A percentile compares a stretch with the other conserved stretches of the same genome.
phyloP scores from a whole-genome alignment of 2,888 invertebrate species.

The Diploptera punctata region DNA sequence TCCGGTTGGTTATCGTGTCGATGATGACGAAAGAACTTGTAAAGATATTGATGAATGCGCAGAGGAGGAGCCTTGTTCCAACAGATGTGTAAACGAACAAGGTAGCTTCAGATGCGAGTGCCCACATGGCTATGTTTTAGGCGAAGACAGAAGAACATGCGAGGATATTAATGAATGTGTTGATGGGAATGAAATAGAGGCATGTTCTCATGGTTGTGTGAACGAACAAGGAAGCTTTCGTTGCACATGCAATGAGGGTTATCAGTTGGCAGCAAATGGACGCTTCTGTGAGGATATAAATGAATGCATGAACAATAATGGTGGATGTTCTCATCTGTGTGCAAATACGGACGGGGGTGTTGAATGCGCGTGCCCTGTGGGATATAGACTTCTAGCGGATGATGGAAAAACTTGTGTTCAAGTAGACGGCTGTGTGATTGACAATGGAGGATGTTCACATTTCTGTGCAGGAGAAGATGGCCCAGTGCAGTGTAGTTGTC shows the following conservation, averaged over 20 bases:
- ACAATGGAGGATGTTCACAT: constrained; percentile 64
- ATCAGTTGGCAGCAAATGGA: constrained; percentile 50
- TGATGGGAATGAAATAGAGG: constrained; percentile 49
- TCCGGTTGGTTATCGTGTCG: constrained; percentile 57
- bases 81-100: constrained; percentile 49
- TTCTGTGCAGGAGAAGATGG: constrained; percentile 57
- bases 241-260: constrained; percentile 59
- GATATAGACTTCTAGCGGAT: constrained; percentile 56
- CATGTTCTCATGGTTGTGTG: constrained; percentile 54
- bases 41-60: constrained; percentile 61
- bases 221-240: constrained; percentile 59
- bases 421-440: constrained; percentile 54
- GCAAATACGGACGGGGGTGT: constrained; percentile 52
- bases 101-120: constrained; percentile 60
- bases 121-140: constrained; percentile 54
- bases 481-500: constrained; percentile 58
- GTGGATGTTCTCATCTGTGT: constrained; percentile 62
- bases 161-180: constrained; percentile 55
- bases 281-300: constrained; percentile 50
- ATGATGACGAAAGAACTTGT: constrained; percentile 51
- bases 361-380: constrained; percentile 56
- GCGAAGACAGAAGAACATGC: constrained; percentile 48
- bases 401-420: constrained; percentile 50
- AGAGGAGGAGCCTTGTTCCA: constrained; percentile 49
- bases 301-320: constrained; percentile 57